phyloP scores from a whole-genome alignment of 2,888 invertebrate genomes.

The Rhamphomyia laevipes region DNA sequence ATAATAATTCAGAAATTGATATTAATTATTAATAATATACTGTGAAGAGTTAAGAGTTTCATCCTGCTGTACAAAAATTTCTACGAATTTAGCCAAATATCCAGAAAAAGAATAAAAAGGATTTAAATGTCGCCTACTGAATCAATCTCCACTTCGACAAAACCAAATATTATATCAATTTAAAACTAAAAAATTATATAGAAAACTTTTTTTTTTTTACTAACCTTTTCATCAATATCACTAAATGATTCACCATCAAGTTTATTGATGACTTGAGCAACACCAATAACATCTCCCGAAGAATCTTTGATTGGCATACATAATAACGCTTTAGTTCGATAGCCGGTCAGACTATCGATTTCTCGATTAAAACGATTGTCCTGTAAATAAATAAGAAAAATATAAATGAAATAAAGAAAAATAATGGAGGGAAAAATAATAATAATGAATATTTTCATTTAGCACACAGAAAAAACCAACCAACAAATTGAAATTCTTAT shows the following conservation, averaged over 20 bases:
- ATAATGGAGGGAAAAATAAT: background rate
- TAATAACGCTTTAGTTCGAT: constrained; percentile 80
- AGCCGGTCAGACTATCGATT: constrained; percentile 86
- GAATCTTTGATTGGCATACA: constrained; percentile 95
- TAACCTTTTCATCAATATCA: constrained; percentile 62
- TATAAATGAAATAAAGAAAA: constrained; percentile 9
- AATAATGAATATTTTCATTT: background rate
- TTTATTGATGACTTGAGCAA: constrained; percentile 93
- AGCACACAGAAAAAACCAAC: no score
- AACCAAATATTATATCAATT: no score
- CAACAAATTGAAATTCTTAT: background rate
- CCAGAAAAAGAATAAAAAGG: no score
- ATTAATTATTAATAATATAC: no score
- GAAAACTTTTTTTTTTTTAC: constrained; percentile 9
- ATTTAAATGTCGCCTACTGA: no score
- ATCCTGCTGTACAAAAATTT: no score
- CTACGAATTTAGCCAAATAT: no score
- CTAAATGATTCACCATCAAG: constrained; percentile 75
- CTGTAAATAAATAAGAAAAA: constrained; percentile 38
- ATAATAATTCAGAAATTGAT: no score
- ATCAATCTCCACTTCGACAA: no score
- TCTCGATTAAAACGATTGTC: constrained; percentile 86
- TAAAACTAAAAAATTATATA: no score
- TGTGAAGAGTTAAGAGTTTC: no score
- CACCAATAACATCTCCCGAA: constrained; percentile 89